Evolutionary conservation across 2,113 vertebrate genomes (phyloP).

Genomic region (Erpornis zantholeuca): DNA sequence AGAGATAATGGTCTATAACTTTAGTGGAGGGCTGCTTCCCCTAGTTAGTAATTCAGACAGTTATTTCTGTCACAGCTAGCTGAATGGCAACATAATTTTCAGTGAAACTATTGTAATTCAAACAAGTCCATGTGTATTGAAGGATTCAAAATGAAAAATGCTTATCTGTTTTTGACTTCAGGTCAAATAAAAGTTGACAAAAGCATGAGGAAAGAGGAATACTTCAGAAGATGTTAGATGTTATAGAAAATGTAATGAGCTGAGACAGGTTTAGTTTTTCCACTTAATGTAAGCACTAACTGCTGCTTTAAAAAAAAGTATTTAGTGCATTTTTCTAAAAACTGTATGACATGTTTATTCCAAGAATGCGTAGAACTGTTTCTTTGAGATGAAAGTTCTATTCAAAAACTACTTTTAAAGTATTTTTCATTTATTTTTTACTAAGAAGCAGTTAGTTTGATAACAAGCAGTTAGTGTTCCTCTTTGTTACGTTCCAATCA

Average conservation of each 20-base stretch:
- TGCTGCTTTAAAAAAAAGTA: background rate
- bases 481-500: background rate
- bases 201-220: background rate
- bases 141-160: background rate
- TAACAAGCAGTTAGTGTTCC: background rate
- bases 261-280: background rate
- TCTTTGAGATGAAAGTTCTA: background rate
- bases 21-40: background rate
- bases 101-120: constrained; percentile 1
- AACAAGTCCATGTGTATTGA: background rate
- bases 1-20: constrained; percentile 16
- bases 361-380: background rate
- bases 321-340: background rate
- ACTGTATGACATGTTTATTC: rapidly evolving
- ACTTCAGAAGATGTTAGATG: background rate
- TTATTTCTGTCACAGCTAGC: constrained; percentile 23
- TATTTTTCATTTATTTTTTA: background rate
- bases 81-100: constrained; percentile 4
- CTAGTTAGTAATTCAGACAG: constrained; percentile 12
- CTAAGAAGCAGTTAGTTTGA: background rate
- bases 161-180: background rate
- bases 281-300: background rate
- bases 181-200: background rate
- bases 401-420: background rate
- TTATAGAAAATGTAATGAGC: background rate